These are phyloP conservation scores for Rhopilema esculentum DNA, from an alignment of 30 jellyfish, hydroid and myxozoan species.

Conservation along the genomic window DNA sequence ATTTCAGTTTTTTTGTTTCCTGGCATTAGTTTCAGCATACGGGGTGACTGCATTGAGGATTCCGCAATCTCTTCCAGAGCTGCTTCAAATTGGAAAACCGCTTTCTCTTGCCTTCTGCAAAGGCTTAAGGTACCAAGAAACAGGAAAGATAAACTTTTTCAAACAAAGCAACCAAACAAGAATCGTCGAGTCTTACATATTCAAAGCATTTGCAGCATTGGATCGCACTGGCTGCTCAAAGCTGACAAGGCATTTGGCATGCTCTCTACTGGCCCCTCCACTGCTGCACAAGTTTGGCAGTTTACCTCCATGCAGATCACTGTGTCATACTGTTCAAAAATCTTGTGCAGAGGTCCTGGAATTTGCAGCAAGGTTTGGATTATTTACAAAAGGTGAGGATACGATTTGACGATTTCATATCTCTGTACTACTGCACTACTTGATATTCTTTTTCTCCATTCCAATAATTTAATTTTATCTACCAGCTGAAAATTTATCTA, in stretches of 20 bases:
- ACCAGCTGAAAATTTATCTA: too few relatives aligned
- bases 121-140: neutral
- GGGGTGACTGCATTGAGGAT: neutral
- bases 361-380: neutral
- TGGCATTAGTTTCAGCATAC: neutral
- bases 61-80: neutral
- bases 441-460: too few relatives aligned
- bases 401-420: too few relatives aligned
- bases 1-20: neutral
- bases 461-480: too few relatives aligned
- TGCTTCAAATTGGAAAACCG: neutral
- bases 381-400: neutral
- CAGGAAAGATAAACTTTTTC: neutral
- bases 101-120: neutral
- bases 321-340: neutral
- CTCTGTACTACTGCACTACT: too few relatives aligned
- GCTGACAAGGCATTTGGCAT: neutral
- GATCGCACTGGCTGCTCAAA: neutral
- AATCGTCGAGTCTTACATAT: neutral
- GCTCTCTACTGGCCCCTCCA: neutral
- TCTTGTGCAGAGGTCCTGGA: neutral
- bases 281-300: neutral
- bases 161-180: neutral
- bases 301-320: slow-evolving; percentile 15
- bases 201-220: neutral